Evolutionary conservation across 1,140 invertebrate genomes (phyloP).

Genomic region (Dolichoris vasculosae): DNA sequence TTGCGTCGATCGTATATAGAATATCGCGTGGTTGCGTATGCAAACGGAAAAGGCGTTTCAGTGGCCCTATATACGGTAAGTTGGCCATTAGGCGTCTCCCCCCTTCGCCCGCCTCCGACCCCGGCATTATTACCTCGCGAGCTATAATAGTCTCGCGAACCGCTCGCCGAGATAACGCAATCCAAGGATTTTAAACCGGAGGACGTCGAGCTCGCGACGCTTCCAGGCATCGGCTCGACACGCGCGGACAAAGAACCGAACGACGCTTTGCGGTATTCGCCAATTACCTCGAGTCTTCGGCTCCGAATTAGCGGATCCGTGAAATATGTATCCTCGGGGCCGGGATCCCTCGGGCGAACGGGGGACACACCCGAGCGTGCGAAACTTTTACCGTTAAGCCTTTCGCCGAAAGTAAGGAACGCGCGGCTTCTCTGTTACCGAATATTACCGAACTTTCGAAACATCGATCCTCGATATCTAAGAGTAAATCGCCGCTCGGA

Average conservation of each 20-base stretch:
- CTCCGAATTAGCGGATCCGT: conserved; percentile 24
- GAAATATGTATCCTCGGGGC: conserved; percentile 21
- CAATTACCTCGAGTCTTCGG: neutral
- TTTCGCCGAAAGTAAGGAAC: neutral
- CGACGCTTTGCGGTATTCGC: neutral
- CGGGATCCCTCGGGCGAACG: neutral
- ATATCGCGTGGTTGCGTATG: neutral
- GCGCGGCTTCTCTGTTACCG: neutral
- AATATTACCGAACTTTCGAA: conserved; percentile 15
- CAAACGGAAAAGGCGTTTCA: conserved; percentile 17
- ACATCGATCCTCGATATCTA: neutral
- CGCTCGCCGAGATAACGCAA: neutral
- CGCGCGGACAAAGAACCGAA: neutral
- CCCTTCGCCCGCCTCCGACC: neutral
- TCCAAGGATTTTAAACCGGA: neutral
- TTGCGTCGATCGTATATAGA: conserved; percentile 3
- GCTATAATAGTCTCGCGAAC: neutral
- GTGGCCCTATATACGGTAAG: conserved; percentile 11
- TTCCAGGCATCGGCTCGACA: neutral
- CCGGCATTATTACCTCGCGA: neutral
- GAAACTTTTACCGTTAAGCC: conserved; percentile 46
- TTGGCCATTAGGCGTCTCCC: neutral
- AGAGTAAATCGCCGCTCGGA: neutral
- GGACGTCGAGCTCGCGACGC: neutral
- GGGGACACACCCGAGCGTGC: neutral